A percentile compares a stretch with the other conserved stretches of the same genome.
Conservation (phyloP, 2,888 invertebrate genomes). For the Netelia fuscicornis region DNA sequence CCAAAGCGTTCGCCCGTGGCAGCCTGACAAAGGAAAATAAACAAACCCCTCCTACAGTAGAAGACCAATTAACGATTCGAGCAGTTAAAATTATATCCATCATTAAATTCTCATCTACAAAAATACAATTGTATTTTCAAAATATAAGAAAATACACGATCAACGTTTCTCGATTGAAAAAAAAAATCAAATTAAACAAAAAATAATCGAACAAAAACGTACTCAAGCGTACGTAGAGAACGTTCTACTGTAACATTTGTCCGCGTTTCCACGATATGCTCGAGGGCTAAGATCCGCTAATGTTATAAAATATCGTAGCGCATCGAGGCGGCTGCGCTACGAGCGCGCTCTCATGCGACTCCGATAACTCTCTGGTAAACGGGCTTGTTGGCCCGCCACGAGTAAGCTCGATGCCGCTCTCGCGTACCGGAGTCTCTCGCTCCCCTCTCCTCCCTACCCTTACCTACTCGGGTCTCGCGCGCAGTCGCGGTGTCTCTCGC, state of each 20-base stretch:
- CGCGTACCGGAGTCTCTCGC: constrained; percentile 24
- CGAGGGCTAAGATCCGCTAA: background rate
- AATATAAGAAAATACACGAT: background rate
- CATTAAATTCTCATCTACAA: background rate
- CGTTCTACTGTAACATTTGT: background rate
- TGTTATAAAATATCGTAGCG: background rate
- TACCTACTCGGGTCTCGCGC: constrained; percentile 23
- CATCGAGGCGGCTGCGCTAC: background rate
- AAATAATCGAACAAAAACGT: background rate
- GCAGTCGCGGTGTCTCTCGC: background rate
- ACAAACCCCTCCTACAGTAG: background rate
- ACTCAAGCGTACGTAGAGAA: background rate
- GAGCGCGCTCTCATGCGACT: background rate
- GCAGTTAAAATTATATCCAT: background rate
- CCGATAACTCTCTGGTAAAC: constrained; percentile 17
- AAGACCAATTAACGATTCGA: background rate
- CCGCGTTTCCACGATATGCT: background rate
- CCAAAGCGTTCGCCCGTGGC: no score
- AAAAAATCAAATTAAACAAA: background rate
- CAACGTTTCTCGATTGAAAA: background rate
- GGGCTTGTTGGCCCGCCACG: background rate
- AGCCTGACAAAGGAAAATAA: background rate
- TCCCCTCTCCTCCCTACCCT: constrained; percentile 15
- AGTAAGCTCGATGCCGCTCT: constrained; percentile 1
- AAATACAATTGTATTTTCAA: background rate